Evolutionary conservation across 2,113 vertebrate genomes (phyloP).

Genomic region (Indicator maculatus): DNA sequence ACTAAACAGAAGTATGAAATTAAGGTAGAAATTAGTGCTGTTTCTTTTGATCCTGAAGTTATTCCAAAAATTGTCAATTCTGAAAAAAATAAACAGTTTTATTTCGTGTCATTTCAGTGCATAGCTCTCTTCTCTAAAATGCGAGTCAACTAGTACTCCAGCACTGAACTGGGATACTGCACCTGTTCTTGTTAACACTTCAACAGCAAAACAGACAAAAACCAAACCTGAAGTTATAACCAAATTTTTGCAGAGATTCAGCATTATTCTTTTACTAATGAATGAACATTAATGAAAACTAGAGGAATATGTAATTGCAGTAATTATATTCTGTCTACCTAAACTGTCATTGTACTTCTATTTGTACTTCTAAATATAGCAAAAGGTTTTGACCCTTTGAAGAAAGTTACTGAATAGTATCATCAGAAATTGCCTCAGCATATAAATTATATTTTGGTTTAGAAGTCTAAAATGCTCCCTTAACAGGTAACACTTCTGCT

Average conservation of each 20-base stretch:
- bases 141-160: background rate
- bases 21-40: slow-evolving; percentile 2
- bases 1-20: background rate
- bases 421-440: background rate
- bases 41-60: background rate
- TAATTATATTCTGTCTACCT: background rate
- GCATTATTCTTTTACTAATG: background rate
- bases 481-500: background rate
- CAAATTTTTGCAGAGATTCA: background rate
- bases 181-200: background rate
- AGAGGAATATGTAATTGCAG: background rate
- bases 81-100: slow-evolving; percentile 40
- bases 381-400: background rate
- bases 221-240: background rate
- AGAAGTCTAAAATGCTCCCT: background rate
- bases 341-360: background rate
- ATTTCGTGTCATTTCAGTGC: background rate
- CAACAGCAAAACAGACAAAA: background rate
- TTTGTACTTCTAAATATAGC: background rate
- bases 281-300: background rate
- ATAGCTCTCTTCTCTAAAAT: background rate
- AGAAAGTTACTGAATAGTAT: background rate
- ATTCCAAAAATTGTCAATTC: slow-evolving; percentile 5
- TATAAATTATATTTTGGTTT: background rate
- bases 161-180: background rate